Evolutionary conservation across 1,140 invertebrate genomes (phyloP).

Genomic region (Panagrolaimus sp.): DNA sequence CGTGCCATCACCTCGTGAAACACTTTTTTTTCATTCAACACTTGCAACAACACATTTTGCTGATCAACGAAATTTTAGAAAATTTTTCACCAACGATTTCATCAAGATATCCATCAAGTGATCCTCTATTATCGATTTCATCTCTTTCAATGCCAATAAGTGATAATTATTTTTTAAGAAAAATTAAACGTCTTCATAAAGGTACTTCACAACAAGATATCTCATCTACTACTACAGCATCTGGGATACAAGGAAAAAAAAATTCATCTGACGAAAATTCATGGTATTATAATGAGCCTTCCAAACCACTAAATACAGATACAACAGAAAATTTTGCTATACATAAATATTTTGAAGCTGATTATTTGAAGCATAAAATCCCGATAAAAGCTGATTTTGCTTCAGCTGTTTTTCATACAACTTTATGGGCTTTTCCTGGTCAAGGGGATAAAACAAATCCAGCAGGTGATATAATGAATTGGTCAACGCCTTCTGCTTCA

Average conservation of each 20-base stretch:
- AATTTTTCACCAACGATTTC: too few relatives aligned
- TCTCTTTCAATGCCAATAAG: slow-evolving; percentile 13
- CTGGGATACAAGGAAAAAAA: not conserved
- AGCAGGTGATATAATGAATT: slow-evolving; percentile 3
- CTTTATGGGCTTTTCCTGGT: not conserved
- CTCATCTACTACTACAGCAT: not conserved
- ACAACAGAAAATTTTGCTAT: slow-evolving; percentile 28
- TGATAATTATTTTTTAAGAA: slow-evolving; percentile 23
- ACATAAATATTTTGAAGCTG: slow-evolving; percentile 27
- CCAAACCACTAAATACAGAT: not conserved
- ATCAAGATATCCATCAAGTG: too few relatives aligned
- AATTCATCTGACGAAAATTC: too few relatives aligned
- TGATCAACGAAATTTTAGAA: too few relatives aligned
- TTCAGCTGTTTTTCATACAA: not conserved
- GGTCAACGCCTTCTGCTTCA: not conserved
- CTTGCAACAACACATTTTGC: too few relatives aligned
- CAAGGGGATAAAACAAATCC: too few relatives aligned
- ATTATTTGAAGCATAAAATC: slow-evolving; percentile 8
- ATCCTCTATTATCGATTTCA: not conserved
- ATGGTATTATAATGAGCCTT: too few relatives aligned
- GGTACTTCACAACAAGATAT: not conserved
- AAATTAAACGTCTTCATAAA: slow-evolving; percentile 24
- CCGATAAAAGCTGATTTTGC: not conserved
- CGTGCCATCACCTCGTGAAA: not conserved
- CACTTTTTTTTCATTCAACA: too few relatives aligned